phyloP scores from a whole-genome alignment of 2,888 invertebrate genomes.

The Drosophila differens region DNA sequence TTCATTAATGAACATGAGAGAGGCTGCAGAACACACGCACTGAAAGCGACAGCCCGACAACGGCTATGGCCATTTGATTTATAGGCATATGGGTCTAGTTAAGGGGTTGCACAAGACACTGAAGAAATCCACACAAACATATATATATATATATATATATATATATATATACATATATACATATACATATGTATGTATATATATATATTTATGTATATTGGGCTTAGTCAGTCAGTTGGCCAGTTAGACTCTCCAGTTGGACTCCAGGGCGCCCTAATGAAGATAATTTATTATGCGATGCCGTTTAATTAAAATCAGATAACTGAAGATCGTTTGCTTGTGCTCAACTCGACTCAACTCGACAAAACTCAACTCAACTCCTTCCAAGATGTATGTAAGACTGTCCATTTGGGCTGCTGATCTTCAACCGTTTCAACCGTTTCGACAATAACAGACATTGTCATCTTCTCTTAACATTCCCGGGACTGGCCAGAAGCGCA shows the following conservation, averaged over 20 bases:
- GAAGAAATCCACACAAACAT: slow-evolving; percentile 1
- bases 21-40: slow-evolving; percentile 67
- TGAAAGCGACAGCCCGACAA: slow-evolving; percentile 41
- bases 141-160: slow-evolving; percentile 26
- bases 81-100: slow-evolving; percentile 41
- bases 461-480: slow-evolving; percentile 32
- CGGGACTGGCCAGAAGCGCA: slow-evolving; percentile 21
- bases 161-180: not conserved
- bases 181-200: slow-evolving; percentile 31
- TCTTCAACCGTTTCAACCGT: slow-evolving; percentile 28
- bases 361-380: slow-evolving; percentile 47
- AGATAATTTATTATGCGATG: slow-evolving; percentile 86
- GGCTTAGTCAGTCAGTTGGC: slow-evolving; percentile 45
- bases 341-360: slow-evolving; percentile 30
- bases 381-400: slow-evolving; percentile 45
- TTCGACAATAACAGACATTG: slow-evolving; percentile 40
- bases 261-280: slow-evolving; percentile 76
- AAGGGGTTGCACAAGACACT: slow-evolving; percentile 29
- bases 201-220: slow-evolving; percentile 36
- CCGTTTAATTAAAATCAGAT: slow-evolving; percentile 85
- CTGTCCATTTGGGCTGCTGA: slow-evolving; percentile 32
- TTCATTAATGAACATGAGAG: slow-evolving; percentile 78
- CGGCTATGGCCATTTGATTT: slow-evolving; percentile 61
- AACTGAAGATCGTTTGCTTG: slow-evolving; percentile 70
- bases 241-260: slow-evolving; percentile 34